These are phyloP conservation scores for Pomatostomus ruficeps DNA, from an alignment of 2,113 vertebrate genomes.

Conservation along the genomic window DNA sequence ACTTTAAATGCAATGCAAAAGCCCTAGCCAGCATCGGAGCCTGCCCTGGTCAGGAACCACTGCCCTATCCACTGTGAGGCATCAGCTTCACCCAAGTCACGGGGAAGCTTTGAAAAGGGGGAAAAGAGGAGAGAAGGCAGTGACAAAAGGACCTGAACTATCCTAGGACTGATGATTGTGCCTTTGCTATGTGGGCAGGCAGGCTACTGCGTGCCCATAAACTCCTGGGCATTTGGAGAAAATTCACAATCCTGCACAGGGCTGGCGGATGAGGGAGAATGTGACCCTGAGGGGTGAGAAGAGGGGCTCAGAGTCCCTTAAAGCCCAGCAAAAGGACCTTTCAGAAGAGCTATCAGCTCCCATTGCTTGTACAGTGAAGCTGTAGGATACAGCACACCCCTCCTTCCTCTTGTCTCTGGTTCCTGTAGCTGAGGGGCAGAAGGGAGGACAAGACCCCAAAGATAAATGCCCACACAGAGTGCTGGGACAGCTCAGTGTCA, in stretches of 20 bases:
- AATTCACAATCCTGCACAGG: background rate
- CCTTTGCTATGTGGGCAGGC: background rate
- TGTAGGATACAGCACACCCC: background rate
- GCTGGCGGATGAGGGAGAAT: background rate
- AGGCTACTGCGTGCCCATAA: background rate
- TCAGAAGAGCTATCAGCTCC: background rate
- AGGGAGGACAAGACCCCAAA: background rate
- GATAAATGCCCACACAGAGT: background rate
- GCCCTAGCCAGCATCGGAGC: rapidly evolving
- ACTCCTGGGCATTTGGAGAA: background rate
- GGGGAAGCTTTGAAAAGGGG: background rate
- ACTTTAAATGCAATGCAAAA: background rate
- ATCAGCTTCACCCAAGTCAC: background rate
- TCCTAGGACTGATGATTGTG: rapidly evolving
- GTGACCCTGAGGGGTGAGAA: background rate
- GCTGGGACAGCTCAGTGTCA: background rate
- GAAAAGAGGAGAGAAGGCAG: background rate
- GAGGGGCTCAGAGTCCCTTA: background rate
- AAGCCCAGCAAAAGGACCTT: background rate
- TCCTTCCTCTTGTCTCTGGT: background rate
- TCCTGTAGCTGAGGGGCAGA: background rate
- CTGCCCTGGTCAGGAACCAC: rapidly evolving
- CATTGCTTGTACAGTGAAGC: background rate
- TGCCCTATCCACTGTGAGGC: background rate
- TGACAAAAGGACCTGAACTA: background rate